These are phyloP conservation scores for Blastobasis lacticolella DNA, from an alignment of 2,888 invertebrate genomes.

Conservation along the genomic window DNA sequence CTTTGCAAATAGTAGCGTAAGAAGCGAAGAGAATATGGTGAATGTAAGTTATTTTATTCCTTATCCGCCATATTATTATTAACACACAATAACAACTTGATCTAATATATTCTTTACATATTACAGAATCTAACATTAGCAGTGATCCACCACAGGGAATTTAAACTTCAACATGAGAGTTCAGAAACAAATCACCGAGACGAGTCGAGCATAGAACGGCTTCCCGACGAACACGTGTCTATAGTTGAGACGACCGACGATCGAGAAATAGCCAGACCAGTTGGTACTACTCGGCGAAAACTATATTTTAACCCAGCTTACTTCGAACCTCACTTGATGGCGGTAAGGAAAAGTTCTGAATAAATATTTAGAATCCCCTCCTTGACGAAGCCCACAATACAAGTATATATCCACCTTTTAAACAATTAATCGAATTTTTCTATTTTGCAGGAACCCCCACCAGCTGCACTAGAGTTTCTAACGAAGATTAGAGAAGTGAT, in stretches of 20 bases:
- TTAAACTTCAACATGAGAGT: slow-evolving; percentile 44
- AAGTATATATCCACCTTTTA: neutral
- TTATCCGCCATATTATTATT: neutral
- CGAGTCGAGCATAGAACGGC: slow-evolving; percentile 77
- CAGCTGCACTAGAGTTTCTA: slow-evolving; percentile 91
- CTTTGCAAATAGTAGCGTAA: slow-evolving; percentile 54
- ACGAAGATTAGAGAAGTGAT: slow-evolving; percentile 93
- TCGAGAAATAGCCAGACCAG: slow-evolving; percentile 78
- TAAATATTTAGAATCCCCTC: no score
- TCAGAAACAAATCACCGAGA: slow-evolving; percentile 62
- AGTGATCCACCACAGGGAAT: slow-evolving; percentile 78
- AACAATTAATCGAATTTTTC: slow-evolving; percentile 8
- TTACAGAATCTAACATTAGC: slow-evolving; percentile 76
- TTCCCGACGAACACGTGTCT: slow-evolving; percentile 89
- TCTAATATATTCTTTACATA: neutral
- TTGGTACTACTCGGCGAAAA: slow-evolving; percentile 83
- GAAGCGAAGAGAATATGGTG: slow-evolving; percentile 46
- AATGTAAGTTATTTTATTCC: slow-evolving; percentile 31
- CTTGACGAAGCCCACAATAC: no score
- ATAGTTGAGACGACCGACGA: slow-evolving; percentile 88
- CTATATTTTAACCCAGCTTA: slow-evolving; percentile 93
- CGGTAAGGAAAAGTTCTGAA: slow-evolving; percentile 69
- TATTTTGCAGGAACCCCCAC: slow-evolving; percentile 86
- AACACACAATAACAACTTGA: neutral
- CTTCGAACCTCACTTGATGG: slow-evolving; percentile 88